Percentiles rank a stretch among this genome's conserved stretches.
Conservation (phyloP, 37 sponge, comb jelly and placozoan species). For the Hormiphora californensis region DNA sequence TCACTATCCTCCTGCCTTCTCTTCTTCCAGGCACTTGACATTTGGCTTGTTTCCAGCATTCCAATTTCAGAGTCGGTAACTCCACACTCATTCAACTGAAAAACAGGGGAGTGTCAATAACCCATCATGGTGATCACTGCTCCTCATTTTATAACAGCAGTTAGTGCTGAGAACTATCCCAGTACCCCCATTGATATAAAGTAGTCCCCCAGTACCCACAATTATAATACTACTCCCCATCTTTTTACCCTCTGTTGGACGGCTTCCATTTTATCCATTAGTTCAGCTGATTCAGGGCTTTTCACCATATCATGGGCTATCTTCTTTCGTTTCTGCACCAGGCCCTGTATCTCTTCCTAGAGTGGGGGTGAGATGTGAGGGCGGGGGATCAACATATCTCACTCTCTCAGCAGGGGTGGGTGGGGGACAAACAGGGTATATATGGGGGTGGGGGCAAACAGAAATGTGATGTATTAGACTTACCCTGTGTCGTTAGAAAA, state of each 20-base stretch:
- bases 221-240: no score
- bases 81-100: constrained; percentile 48
- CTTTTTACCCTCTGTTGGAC: constrained; percentile 37
- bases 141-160: no score
- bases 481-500: no score
- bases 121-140: no score
- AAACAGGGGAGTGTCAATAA: no score
- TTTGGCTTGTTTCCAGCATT: constrained; percentile 36
- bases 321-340: constrained; percentile 36
- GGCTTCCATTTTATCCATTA: constrained; percentile 52
- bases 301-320: constrained; percentile 52
- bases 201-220: no score
- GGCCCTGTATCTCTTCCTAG: constrained; percentile 47
- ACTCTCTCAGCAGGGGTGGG: neutral
- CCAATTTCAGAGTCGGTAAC: constrained; percentile 40
- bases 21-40: constrained; percentile 46
- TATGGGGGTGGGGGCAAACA: neutral
- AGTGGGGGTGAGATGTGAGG: neutral
- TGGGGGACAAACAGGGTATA: neutral
- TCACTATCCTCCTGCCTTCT: constrained; percentile 29
- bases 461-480: neutral
- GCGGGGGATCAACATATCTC: neutral
- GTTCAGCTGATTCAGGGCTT: constrained; percentile 35
- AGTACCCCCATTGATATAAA: no score
- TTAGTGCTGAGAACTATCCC: no score